Evolutionary conservation across 1,140 invertebrate species (phyloP).

Genomic region (Dolichoris vasculosae): DNA sequence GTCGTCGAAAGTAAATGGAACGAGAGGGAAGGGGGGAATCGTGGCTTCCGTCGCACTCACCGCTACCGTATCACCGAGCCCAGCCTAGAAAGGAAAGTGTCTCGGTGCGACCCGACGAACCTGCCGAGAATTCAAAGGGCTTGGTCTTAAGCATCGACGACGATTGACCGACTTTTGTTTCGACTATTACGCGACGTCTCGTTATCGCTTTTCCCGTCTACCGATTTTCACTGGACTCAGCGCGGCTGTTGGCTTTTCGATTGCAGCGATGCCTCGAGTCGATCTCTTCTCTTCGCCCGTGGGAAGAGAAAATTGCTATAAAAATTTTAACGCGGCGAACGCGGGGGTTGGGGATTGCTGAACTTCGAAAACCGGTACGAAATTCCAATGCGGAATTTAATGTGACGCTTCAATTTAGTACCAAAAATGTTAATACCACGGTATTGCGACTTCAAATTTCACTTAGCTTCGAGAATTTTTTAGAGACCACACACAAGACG

Average conservation of each 20-base stretch:
- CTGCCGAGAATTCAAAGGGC: background rate
- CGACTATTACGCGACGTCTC: too few relatives aligned
- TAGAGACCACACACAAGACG: background rate
- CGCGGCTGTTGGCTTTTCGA: background rate
- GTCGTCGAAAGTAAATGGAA: constrained; percentile 41
- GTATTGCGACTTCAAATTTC: background rate
- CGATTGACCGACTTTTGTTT: constrained; percentile 12
- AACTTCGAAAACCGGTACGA: background rate
- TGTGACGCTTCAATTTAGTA: background rate
- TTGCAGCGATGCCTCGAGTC: background rate
- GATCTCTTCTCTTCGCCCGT: background rate
- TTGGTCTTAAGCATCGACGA: background rate
- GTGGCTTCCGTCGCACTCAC: background rate
- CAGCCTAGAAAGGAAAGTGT: constrained; percentile 22
- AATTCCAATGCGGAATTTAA: background rate
- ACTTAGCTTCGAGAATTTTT: background rate
- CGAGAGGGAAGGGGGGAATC: background rate
- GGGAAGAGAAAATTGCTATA: background rate
- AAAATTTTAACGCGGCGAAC: background rate
- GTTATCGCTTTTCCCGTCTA: background rate
- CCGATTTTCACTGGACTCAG: background rate
- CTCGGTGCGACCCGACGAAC: background rate
- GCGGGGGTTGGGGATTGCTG: background rate
- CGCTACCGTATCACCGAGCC: background rate
- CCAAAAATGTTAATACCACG: background rate